Conservation (phyloP, 2,797 vertebrate genomes). For the Antrozous pallidus region DNA sequence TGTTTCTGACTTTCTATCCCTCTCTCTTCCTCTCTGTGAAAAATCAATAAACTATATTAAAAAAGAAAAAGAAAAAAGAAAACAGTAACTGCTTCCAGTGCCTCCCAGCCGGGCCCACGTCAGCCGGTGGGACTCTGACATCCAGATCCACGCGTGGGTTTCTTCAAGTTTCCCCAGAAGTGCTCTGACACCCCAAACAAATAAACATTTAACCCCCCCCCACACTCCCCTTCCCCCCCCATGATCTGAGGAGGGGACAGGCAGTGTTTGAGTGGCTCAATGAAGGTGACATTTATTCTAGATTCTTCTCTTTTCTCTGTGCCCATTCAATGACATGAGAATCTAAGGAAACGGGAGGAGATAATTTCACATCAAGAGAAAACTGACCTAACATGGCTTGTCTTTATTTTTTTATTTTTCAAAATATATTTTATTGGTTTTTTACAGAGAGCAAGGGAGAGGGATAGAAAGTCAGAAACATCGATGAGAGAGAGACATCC, state of each 20-base stretch:
- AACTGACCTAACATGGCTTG: neutral
- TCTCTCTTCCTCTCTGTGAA: too few relatives aligned
- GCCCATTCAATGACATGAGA: neutral
- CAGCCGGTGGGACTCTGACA: neutral
- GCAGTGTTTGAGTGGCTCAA: neutral
- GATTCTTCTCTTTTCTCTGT: neutral
- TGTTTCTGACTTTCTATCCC: too few relatives aligned
- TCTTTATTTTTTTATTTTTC: too few relatives aligned
- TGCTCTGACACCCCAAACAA: neutral
- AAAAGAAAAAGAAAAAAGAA: too few relatives aligned
- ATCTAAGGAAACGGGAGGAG: neutral
- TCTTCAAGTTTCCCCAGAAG: neutral
- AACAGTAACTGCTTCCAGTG: neutral
- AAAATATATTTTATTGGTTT: too few relatives aligned
- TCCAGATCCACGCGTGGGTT: neutral
- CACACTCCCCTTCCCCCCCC: accelerated
- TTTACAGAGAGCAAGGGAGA: too few relatives aligned
- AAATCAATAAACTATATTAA: too few relatives aligned
- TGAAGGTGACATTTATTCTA: neutral
- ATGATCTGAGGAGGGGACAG: neutral
- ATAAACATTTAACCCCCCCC: too few relatives aligned
- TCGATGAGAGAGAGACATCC: too few relatives aligned
- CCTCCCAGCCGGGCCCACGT: accelerated
- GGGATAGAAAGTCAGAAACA: too few relatives aligned
- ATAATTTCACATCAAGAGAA: neutral